Conservation (phyloP, 2,888 invertebrate genomes). For the Boloria euphrosyne region DNA sequence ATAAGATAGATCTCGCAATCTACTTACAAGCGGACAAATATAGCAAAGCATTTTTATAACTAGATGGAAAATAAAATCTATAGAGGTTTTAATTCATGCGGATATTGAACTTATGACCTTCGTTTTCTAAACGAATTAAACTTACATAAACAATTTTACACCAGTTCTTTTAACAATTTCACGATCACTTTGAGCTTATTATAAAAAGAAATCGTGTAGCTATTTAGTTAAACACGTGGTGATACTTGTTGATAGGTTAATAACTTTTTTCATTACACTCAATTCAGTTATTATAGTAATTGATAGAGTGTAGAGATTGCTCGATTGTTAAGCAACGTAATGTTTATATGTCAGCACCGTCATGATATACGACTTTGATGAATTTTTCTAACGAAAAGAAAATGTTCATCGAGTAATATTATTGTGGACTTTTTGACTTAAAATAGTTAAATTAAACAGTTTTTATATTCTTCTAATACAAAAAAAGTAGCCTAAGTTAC, state of each 20-base stretch:
- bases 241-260: slow-evolving; percentile 6
- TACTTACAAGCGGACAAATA: too few species aligned
- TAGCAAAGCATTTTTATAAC: too few species aligned
- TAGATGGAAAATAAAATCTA: too few species aligned
- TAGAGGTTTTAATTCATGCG: too few species aligned
- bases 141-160: neutral
- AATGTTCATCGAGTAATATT: too few species aligned
- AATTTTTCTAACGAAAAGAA: neutral
- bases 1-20: too few species aligned
- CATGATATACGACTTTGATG: neutral
- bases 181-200: neutral
- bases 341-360: neutral
- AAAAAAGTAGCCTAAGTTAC: too few species aligned
- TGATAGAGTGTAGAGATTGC: neutral
- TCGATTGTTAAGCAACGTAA: slow-evolving; percentile 5
- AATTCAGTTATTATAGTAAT: slow-evolving; percentile 14
- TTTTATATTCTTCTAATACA: too few species aligned
- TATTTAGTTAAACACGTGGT: neutral
- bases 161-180: neutral
- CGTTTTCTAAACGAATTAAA: slow-evolving; percentile 2
- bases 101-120: too few species aligned
- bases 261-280: slow-evolving; percentile 1
- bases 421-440: too few species aligned
- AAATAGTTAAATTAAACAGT: too few species aligned
- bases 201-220: neutral